Evolutionary conservation across 2,888 invertebrate species (phyloP).

Genomic region (Drosophila parthenogenetica): DNA sequence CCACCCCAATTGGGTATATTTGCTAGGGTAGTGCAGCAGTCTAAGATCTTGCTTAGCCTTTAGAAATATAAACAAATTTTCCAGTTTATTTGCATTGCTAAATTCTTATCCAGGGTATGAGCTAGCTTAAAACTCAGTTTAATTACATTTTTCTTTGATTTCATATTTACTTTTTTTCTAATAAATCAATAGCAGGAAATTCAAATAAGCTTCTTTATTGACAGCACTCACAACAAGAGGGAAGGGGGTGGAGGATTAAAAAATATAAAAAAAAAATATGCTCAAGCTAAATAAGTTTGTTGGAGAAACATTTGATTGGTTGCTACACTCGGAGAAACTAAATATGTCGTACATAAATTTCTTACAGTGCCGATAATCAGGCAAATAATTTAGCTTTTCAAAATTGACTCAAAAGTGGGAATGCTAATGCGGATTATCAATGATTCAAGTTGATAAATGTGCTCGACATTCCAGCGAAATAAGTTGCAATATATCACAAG

Average conservation of each 20-base stretch:
- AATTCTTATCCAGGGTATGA: neutral
- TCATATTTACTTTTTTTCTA: neutral
- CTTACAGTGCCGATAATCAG: conserved; percentile 15
- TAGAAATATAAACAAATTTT: neutral
- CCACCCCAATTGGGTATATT: neutral
- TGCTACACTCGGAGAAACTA: neutral
- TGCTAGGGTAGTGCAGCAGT: neutral
- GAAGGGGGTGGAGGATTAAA: too few relatives aligned
- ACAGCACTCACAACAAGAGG: neutral
- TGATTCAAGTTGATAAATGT: conserved; percentile 3
- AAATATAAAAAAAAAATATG: neutral
- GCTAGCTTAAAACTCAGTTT: neutral
- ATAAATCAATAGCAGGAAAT: neutral
- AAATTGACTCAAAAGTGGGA: neutral
- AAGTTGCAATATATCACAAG: conserved; percentile 4
- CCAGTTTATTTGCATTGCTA: neutral
- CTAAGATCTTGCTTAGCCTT: neutral
- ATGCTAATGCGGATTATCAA: conserved; percentile 20
- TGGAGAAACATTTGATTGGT: neutral
- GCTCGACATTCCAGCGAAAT: neutral
- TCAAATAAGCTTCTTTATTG: neutral
- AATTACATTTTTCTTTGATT: neutral
- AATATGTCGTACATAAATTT: conserved; percentile 7
- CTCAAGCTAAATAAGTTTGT: neutral
- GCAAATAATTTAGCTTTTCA: neutral